These are phyloP conservation scores for Piaya cayana DNA, from an alignment of 2,113 vertebrate genomes.

Conservation along the genomic window DNA sequence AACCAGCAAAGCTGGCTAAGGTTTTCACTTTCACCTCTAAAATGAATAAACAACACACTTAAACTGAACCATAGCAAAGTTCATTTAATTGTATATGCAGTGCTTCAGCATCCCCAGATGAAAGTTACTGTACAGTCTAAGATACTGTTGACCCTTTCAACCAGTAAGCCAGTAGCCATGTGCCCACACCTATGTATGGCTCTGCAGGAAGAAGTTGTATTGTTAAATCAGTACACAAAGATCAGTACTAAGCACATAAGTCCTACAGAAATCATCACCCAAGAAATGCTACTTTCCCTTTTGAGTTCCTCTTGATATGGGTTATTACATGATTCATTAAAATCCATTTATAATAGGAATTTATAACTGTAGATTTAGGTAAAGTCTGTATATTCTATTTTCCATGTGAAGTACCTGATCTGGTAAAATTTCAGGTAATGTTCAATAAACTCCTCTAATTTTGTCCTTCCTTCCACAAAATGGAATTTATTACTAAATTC, in stretches of 20 bases:
- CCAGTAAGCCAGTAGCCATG: neutral
- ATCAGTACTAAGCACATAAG: neutral
- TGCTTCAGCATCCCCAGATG: neutral
- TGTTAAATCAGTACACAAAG: neutral
- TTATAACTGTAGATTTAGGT: neutral
- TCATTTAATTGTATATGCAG: neutral
- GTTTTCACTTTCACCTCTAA: neutral
- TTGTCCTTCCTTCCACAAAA: conserved; percentile 14
- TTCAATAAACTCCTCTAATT: conserved; percentile 22
- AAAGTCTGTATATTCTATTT: neutral
- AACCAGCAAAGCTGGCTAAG: neutral
- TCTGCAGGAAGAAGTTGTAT: neutral
- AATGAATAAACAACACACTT: neutral
- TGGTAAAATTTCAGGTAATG: neutral
- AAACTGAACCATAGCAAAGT: neutral
- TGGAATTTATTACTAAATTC: conserved; percentile 41
- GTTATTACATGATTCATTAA: neutral
- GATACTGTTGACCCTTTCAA: neutral
- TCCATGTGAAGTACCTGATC: neutral
- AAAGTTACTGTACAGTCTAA: neutral
- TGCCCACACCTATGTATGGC: rapidly evolving
- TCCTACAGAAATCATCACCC: neutral
- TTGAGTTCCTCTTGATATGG: neutral
- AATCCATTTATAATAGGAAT: neutral
- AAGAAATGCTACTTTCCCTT: neutral